Percentiles rank a stretch among this genome's conserved stretches.
These are phyloP conservation scores for Coremacera marginata DNA, from an alignment of 2,888 invertebrate genomes.

Conservation along the genomic window DNA sequence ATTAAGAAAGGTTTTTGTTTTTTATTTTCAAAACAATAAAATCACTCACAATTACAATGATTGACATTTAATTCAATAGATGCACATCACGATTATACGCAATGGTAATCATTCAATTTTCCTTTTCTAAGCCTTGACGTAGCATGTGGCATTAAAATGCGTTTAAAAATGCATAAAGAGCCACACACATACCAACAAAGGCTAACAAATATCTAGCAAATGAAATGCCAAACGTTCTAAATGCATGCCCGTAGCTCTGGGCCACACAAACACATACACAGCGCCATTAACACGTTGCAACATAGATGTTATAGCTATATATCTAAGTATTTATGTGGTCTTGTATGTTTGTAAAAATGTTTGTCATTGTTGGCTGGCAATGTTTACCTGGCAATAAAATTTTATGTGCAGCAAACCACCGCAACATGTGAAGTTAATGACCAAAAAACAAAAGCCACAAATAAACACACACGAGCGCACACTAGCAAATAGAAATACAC, in stretches of 20 bases:
- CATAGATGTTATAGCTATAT: not conserved
- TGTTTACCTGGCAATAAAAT: constrained; percentile 61
- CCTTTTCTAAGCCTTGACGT: no score
- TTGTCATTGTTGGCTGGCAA: constrained; percentile 33
- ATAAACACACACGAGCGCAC: constrained; percentile 44
- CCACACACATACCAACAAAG: not conserved
- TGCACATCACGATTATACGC: no score
- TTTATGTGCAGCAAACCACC: constrained; percentile 53
- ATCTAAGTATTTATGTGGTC: no score
- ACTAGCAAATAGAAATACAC: constrained; percentile 11
- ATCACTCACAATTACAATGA: no score
- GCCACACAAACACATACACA: constrained; percentile 15
- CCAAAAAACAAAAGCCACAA: constrained; percentile 43
- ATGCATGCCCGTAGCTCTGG: not conserved
- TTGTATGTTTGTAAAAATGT: not conserved
- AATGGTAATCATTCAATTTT: no score
- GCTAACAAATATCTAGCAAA: not conserved
- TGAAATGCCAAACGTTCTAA: not conserved
- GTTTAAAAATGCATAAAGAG: not conserved
- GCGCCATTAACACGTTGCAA: not conserved
- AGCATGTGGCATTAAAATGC: not conserved
- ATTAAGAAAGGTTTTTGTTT: no score
- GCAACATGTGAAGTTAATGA: constrained; percentile 51
- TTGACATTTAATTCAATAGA: no score
- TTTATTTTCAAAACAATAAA: no score